These are phyloP conservation scores for Bradypus variegatus DNA, from an alignment of 2,797 vertebrate genomes.

Conservation along the genomic window DNA sequence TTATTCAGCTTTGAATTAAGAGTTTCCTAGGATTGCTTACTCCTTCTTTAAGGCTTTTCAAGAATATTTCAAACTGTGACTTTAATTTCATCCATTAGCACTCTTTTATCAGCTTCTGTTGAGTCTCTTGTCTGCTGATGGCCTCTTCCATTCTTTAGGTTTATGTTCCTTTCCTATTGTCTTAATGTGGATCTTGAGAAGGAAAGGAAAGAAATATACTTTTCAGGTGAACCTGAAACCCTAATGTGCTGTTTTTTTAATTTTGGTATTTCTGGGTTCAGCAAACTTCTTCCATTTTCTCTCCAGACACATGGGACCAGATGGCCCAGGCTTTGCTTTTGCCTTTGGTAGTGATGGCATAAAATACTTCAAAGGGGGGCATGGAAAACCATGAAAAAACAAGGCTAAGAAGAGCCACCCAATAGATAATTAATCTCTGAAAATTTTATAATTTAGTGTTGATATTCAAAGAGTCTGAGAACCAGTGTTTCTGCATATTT, in stretches of 20 bases:
- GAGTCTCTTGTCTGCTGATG: not conserved
- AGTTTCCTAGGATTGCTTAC: not conserved
- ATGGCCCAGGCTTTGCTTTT: not conserved
- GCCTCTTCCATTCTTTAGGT: not conserved
- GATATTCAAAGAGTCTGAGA: not conserved
- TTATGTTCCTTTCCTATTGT: not conserved
- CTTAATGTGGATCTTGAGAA: not conserved
- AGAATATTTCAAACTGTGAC: not conserved
- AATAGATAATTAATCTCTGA: not conserved
- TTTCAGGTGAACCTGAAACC: not conserved
- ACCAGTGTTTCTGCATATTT: constrained; percentile 20
- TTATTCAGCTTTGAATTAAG: not conserved
- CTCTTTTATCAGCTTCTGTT: not conserved
- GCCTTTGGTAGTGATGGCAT: not conserved
- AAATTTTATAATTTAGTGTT: no score
- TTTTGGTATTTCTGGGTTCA: not conserved
- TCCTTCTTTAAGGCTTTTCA: not conserved
- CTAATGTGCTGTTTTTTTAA: not conserved
- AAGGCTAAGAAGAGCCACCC: not conserved
- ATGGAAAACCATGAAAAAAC: not conserved
- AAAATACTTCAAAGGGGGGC: not conserved
- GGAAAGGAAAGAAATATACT: not conserved
- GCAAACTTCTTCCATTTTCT: not conserved
- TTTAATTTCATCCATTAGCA: not conserved
- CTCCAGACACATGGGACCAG: not conserved